Conservation (phyloP, 2,797 vertebrate genomes). For the Macroramphosus scolopax region DNA sequence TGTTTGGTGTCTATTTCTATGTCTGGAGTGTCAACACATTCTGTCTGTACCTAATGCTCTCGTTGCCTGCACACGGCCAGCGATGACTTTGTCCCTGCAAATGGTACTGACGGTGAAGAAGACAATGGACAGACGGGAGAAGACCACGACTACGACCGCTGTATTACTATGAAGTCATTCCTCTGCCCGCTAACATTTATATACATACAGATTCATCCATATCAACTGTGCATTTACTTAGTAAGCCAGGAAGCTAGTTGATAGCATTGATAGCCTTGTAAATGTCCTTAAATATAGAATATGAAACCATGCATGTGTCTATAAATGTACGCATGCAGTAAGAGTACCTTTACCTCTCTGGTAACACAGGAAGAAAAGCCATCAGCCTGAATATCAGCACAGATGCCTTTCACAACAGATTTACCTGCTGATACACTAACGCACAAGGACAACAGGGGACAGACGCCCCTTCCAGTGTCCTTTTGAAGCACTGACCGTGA, state of each 20-base stretch:
- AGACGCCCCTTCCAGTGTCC: neutral
- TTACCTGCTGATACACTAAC: no score
- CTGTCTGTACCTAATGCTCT: conserved; percentile 29
- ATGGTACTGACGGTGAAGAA: no score
- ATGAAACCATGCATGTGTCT: no score
- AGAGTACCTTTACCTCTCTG: neutral
- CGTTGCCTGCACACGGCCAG: conserved; percentile 31
- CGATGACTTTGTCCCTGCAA: no score
- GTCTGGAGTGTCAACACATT: conserved; percentile 37
- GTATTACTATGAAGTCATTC: conserved; percentile 3
- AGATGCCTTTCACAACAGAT: conserved; percentile 1
- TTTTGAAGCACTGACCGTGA: conserved; percentile 6
- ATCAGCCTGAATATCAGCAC: neutral
- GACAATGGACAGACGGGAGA: neutral
- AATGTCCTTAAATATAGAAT: no score
- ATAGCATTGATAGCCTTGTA: no score
- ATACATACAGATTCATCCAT: no score
- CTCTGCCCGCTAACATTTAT: neutral
- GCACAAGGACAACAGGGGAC: neutral
- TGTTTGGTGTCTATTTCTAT: conserved; percentile 18
- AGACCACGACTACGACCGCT: neutral
- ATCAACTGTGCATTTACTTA: no score
- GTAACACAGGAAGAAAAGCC: neutral
- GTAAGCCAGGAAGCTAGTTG: no score
- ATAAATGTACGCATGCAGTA: no score